Conservation (phyloP, 2,888 invertebrate genomes). For the Leptogaster cylindrica region DNA sequence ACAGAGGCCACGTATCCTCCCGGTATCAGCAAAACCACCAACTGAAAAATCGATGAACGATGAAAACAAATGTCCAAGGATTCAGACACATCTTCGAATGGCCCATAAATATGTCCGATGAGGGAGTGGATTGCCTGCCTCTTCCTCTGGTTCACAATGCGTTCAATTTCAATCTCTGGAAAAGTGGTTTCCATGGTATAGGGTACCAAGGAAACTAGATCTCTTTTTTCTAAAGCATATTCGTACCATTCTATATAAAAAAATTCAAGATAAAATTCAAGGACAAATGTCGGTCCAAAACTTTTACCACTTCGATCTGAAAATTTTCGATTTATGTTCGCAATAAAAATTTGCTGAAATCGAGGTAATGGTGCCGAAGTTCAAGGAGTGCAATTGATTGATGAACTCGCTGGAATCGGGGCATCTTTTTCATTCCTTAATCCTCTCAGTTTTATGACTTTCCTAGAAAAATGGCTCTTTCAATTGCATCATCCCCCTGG, state of each 20-base stretch:
- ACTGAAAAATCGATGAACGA: constrained; percentile 38
- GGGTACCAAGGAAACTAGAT: background rate
- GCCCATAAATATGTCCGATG: constrained; percentile 27
- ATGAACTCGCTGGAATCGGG: background rate
- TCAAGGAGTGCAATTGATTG: constrained; percentile 24
- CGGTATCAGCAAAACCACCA: constrained; percentile 38
- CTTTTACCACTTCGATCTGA: background rate
- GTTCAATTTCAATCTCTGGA: too few relatives aligned
- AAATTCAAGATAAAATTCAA: too few relatives aligned
- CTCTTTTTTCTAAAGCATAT: too few relatives aligned
- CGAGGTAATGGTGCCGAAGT: background rate
- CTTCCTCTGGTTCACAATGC: too few relatives aligned
- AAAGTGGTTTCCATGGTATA: background rate
- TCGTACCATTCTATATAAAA: too few relatives aligned
- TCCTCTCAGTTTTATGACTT: constrained; percentile 22
- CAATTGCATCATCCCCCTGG: background rate
- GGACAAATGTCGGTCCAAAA: background rate
- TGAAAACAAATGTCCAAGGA: constrained; percentile 31
- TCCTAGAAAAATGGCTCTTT: background rate
- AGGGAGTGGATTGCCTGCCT: too few relatives aligned
- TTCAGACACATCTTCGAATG: constrained; percentile 10
- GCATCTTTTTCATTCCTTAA: constrained; percentile 9
- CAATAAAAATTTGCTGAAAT: constrained; percentile 21
- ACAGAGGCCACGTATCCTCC: constrained; percentile 15
- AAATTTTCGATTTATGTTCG: constrained; percentile 13